Evolutionary conservation across 2,797 vertebrate species (phyloP).

Genomic region (Echiichthys vipera): DNA sequence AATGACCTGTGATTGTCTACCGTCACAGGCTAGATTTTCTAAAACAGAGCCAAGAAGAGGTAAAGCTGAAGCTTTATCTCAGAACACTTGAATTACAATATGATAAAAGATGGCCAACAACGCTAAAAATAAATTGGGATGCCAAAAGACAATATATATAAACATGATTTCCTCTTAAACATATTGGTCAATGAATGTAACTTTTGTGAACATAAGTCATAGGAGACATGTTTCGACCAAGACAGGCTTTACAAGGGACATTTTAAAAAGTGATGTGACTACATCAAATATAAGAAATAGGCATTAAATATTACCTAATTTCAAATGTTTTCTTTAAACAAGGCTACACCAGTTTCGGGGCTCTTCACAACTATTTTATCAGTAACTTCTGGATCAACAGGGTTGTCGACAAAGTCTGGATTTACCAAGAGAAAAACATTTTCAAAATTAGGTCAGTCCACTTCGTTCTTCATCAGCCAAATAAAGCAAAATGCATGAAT

Average conservation of each 20-base stretch:
- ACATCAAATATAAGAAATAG: background rate
- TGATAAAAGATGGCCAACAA: no score
- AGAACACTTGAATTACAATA: no score
- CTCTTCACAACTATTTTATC: background rate
- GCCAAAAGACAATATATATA: background rate
- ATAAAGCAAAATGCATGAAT: conserved; percentile 3
- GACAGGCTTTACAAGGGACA: background rate
- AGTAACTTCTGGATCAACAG: conserved; percentile 11
- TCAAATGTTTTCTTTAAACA: background rate
- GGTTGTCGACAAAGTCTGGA: background rate
- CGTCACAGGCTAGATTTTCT: no score
- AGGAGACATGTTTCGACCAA: background rate
- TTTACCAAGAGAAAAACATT: background rate
- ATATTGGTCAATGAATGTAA: background rate
- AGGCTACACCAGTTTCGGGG: background rate
- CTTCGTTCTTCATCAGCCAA: conserved; percentile 8
- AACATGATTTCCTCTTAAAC: no score
- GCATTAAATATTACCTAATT: background rate
- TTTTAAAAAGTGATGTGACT: background rate
- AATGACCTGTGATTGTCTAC: no score
- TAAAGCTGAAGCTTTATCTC: no score
- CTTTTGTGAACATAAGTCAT: background rate
- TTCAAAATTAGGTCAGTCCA: conserved; percentile 8
- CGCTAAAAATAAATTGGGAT: no score
- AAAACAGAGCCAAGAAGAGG: no score